These are phyloP conservation scores for Ectobius pallidus DNA, from an alignment of 2,888 invertebrate genomes.

Conservation along the genomic window DNA sequence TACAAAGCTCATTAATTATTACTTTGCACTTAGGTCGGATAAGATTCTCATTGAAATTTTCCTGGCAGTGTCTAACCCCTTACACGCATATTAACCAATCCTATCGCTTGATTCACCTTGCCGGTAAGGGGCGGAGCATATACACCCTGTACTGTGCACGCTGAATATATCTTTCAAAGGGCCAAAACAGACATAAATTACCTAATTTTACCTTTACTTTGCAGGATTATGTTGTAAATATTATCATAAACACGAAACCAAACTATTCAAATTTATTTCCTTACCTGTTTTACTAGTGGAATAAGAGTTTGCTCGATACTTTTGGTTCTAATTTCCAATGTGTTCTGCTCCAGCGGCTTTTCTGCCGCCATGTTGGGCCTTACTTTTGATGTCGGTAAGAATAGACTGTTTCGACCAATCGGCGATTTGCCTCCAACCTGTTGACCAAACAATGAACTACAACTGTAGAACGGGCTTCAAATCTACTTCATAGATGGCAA, in stretches of 20 bases:
- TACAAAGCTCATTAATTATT: background rate
- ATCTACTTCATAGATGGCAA: background rate
- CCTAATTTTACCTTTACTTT: background rate
- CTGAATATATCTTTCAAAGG: background rate
- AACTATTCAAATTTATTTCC: conserved; percentile 44
- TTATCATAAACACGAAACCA: background rate
- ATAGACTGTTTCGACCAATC: background rate
- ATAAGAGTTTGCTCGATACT: conserved; percentile 93
- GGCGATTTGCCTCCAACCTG: background rate
- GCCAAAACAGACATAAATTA: background rate
- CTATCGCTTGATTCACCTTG: background rate
- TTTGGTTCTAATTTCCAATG: conserved; percentile 86
- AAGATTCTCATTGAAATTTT: background rate
- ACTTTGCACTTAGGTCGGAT: background rate
- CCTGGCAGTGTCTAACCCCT: background rate
- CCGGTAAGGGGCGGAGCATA: conserved; percentile 16
- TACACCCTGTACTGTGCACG: background rate
- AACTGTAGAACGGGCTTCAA: background rate
- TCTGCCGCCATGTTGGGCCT: conserved; percentile 42
- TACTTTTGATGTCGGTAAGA: conserved; percentile 25
- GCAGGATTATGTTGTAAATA: background rate
- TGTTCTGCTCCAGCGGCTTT: conserved; percentile 46
- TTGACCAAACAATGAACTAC: conserved; percentile 21
- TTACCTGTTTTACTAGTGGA: conserved; percentile 94
- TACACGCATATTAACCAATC: background rate